Evolutionary conservation across 2,888 invertebrate species (phyloP), one percentile per base, ranked within the genome.

Genomic region (Coenonympha arcania): DNA sequence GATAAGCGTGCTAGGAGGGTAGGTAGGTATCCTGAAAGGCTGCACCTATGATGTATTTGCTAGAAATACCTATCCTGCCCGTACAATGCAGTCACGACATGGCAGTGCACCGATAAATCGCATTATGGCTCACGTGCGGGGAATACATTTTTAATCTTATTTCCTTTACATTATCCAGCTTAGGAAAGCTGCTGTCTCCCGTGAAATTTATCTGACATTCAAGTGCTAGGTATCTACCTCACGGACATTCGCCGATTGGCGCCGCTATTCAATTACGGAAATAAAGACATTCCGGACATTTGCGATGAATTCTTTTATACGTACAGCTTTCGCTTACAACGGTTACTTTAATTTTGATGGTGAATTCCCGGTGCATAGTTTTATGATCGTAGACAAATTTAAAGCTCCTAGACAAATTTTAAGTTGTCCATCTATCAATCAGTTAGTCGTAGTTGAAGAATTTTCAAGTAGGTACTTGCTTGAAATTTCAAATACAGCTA

Each of bases 101-200:
- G 73, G 73, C 68, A 74, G 73, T 71, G 74, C 77, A 71, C 76
- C 78, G 77, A 84, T 82, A 84, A 84, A 84, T 84, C 80, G 83
- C 79, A 82, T 84, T 84, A 84, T 73, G 69, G 76, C 74, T 78
- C 83, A 84, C 85, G 85, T 85, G 84, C 76, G 68, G 69, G 63
- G 84, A 82, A 84, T 85, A 81, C 76, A 83, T 83, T 83, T 85
- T 84, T 85, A 85, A 85, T 85, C 85, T 78, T 79, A 80, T 84
- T 83, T 80, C 79, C 79, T 79, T 77, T 82, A 76, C 76, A 80
- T 78, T 77, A 79, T 75, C 76, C 73, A 64, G 71, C 73, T 76
- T 71, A 73, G 76, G 68, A 73, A 76, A 74, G 69, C 70, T 52
- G 36, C 42, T 48, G 47, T 52, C 50, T 45, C 19, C 30, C 30